These are phyloP conservation scores for Gasteruption jaculator DNA, from an alignment of 2,888 invertebrate species.

Conservation along the genomic window DNA sequence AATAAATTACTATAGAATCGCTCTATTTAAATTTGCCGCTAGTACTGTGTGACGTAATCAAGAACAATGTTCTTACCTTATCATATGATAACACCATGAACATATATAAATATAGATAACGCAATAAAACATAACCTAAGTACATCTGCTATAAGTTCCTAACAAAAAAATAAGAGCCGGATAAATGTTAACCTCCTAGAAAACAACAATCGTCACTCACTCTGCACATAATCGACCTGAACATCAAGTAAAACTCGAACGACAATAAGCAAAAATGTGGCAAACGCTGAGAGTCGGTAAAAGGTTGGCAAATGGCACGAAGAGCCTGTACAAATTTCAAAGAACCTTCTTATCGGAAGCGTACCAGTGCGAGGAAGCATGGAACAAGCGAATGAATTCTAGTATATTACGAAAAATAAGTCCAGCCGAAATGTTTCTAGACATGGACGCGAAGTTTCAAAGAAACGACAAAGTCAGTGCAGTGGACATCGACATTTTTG, in stretches of 20 bases:
- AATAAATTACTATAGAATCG: no score
- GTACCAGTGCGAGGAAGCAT: slow-evolving; percentile 68
- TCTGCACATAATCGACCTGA: no score
- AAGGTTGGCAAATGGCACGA: no score
- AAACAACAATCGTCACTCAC: no score
- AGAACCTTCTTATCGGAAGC: slow-evolving; percentile 66
- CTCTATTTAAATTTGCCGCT: no score
- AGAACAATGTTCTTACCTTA: no score
- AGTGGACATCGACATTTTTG: slow-evolving; percentile 80
- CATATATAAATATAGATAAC: no score
- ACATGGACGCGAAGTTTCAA: slow-evolving; percentile 65
- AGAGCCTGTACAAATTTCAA: no score
- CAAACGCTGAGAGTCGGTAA: slow-evolving; percentile 19
- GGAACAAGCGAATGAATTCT: slow-evolving; percentile 63
- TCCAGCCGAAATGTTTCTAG: slow-evolving; percentile 65
- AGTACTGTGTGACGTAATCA: no score
- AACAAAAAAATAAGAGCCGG: no score
- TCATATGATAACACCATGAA: no score
- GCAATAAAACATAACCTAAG: slow-evolving; percentile 4
- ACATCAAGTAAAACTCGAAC: background rate
- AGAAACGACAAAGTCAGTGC: slow-evolving; percentile 64
- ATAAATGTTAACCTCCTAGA: no score
- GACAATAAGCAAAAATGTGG: slow-evolving; percentile 18
- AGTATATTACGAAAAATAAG: slow-evolving; percentile 62
- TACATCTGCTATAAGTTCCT: background rate